Base-by-base conservation (phyloP, 2,888 invertebrate genomes). In the Leptopilina syphax region DNA sequence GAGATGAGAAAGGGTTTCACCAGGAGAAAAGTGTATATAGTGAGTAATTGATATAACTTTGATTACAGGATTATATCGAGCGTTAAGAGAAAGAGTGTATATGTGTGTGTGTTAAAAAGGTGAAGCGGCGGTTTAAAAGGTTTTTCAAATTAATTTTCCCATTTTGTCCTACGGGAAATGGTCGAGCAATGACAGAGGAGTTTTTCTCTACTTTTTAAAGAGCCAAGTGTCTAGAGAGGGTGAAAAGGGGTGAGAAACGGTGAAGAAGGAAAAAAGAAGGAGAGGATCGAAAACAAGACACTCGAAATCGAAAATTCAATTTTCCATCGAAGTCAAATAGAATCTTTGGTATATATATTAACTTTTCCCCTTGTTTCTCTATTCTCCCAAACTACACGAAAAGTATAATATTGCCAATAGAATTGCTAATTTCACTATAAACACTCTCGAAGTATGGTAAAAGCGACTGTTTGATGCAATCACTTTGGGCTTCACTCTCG, bases 371-470 rank as follows among this genome's bases (percentile, higher is more conserved):
- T 50, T 50, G 9, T 50, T 50, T 9, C 50, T 50, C 50, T 34
- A 10, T 50, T 50, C 50, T 47, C 18, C 79, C 79, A 79, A 34
- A 34, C 34, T 80, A 80, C 78, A 79, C 73, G 80, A 81, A 79
- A 81, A 83, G 84, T 84, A 83, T 84, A 86, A 86, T 86, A 86
- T 86, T 85, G 83, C 87, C 87, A 88, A 88, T 88, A 87, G 90
- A 90, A 90, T 90, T 88, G 87, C 89, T 89, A 90, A 90, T 90
- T 86, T 84, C 82, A 85, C 87, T 88, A 89, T 89, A 89, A 90
- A 89, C 88, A 89, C 81, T 57, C 73, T 34, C 27, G 44, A 73
- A 73, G 57, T 73, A 73, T 57, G 57, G 73, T 13, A 57, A 41
- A n/a, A 57, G 34, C 34, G 34, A 54, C 70, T 54, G 1, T 27